A percentile compares a stretch with the other conserved stretches of the same genome.
Evolutionary conservation across 2,113 vertebrate species (phyloP).

Genomic region (Alces alces): DNA sequence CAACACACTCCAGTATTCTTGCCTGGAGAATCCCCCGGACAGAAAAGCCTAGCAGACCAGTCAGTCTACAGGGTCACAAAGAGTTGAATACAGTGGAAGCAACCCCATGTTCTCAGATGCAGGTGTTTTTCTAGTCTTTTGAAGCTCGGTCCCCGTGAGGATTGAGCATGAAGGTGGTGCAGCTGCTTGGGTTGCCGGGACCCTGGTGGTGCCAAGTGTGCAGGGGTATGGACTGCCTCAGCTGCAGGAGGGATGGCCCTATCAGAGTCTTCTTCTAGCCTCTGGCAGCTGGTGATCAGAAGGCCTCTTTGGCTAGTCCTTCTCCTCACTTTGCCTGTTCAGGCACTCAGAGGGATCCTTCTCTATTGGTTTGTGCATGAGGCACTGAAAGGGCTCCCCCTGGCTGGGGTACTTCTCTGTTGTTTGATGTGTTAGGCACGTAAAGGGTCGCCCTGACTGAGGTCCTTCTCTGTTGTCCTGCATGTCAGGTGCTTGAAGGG

Average conservation of each 20-base stretch:
- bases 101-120: not conserved
- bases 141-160: not conserved
- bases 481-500: not conserved
- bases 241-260: not conserved
- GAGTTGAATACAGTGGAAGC: not conserved
- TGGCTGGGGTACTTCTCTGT: not conserved
- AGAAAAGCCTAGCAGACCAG: not conserved
- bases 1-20: not conserved
- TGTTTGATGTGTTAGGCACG: not conserved
- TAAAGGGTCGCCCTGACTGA: not conserved
- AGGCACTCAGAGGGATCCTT: not conserved
- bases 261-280: not conserved
- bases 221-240: not conserved
- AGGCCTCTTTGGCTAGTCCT: not conserved
- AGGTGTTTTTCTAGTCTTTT: not conserved
- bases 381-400: not conserved
- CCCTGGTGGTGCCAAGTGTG: not conserved
- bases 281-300: not conserved
- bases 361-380: not conserved
- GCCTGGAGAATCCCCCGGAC: not conserved
- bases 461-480: not conserved
- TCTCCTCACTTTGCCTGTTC: not conserved
- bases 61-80: not conserved
- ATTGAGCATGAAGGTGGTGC: not conserved
- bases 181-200: not conserved